Evolutionary conservation across 2,888 invertebrate genomes (phyloP), one percentile per base, ranked within the genome.

Genomic region (Dasysyrphus albostriatus): DNA sequence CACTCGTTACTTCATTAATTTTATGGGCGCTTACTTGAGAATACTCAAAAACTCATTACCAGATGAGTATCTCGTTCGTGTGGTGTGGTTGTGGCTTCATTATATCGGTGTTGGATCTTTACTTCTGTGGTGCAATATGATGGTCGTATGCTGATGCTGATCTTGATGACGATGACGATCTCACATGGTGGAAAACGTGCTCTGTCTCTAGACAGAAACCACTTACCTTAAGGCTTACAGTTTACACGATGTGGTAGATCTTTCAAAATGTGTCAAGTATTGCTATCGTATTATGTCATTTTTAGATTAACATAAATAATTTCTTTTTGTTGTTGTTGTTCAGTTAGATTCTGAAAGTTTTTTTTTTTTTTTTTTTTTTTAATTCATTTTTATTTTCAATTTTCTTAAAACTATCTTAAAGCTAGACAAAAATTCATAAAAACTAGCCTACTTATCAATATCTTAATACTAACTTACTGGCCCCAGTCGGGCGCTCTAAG

Each of bases 241-340:
- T n/a, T 69, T 39, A 29, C 29, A 54, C 47, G 59, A 73, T 74
- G 56, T 63, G 61, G 65, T 67, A 56, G 58, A 83, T 78, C 73
- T 84, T 72, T 73, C 74, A 54, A 87, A 87, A 87, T 82, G 75
- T 82, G 78, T 78, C 87, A 82, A 78, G 87, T 87, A 87, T 75
- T 75, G 78, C 73, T 54, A 75, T 75, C 24, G 78, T 42, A 82
- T 87, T 82, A 87, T 87, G 85, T 87, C 85, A 82, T 70, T 82
- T 85, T 73, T n/a, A 19, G 69, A 74, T 81, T 81, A 77, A 73
- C 76, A 85, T 76, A 72, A n/a, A n/a, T 42, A 67, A 56, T 70
- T 75, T 73, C 24, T 76, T 49, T 24, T 56, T 56, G 7, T 61
- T 54, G 29, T n/a, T 37, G n/a, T 54, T 70, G 34, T 39, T 12